phyloP scores from a whole-genome alignment of 92 coral and sea anemone genomes.

The Porites evermanni region DNA sequence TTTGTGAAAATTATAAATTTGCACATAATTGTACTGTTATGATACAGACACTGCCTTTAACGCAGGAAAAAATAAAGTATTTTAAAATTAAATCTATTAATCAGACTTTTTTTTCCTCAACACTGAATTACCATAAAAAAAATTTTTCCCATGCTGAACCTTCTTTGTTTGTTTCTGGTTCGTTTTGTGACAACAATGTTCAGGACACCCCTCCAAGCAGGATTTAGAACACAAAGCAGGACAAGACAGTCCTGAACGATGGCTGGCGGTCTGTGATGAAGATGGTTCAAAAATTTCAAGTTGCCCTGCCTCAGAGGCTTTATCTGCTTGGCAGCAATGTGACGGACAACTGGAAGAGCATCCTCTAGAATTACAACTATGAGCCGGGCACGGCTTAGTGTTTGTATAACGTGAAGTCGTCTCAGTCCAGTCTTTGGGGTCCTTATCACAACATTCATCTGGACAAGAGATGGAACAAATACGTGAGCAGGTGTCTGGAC shows the following conservation, averaged over 20 bases:
- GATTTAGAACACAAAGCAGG: slow-evolving; percentile 28
- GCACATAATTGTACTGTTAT: no score
- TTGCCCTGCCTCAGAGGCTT: background rate
- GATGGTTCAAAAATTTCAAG: background rate
- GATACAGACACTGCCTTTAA: no score
- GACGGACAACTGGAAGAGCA: slow-evolving; percentile 33
- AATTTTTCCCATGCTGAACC: background rate
- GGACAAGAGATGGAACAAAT: slow-evolving; percentile 73
- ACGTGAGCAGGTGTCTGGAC: slow-evolving; percentile 61
- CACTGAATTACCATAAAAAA: background rate
- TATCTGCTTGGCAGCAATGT: slow-evolving; percentile 18
- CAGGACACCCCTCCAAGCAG: slow-evolving; percentile 46
- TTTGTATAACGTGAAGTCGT: slow-evolving; percentile 13
- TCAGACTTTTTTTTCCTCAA: no score
- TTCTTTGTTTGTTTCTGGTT: background rate
- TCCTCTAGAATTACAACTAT: slow-evolving; percentile 9
- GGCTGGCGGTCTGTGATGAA: background rate
- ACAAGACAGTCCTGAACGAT: slow-evolving; percentile 37
- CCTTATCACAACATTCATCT: slow-evolving; percentile 61
- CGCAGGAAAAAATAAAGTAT: no score
- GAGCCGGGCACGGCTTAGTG: slow-evolving; percentile 22
- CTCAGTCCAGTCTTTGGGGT: background rate
- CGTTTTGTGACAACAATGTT: slow-evolving; percentile 33
- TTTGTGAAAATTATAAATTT: no score
- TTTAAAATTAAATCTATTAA: no score